These are phyloP conservation scores for Bombycilla garrulus DNA, from an alignment of 2,113 vertebrate genomes.

Conservation along the genomic window DNA sequence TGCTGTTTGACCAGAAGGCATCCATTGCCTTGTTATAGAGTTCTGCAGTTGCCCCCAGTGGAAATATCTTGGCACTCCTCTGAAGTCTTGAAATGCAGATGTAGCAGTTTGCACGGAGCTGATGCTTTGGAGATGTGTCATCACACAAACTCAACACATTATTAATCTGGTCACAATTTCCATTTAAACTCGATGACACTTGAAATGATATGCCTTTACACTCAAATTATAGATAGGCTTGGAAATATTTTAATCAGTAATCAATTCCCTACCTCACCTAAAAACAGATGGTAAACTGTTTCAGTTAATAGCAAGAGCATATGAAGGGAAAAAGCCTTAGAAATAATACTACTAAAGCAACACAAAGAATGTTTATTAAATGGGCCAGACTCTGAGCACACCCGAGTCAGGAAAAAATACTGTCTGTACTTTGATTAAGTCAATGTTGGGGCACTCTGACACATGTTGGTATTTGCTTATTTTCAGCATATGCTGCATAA, in stretches of 20 bases:
- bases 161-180: conserved; percentile 49
- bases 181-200: conserved; percentile 23
- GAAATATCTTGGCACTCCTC: conserved; percentile 14
- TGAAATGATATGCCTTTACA: not conserved
- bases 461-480: not conserved
- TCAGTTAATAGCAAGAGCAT: not conserved
- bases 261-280: conserved; percentile 49
- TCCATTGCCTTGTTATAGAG: not conserved
- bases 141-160: conserved; percentile 2
- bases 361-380: not conserved
- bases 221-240: conserved; percentile 30
- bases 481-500: not conserved
- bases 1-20: not conserved
- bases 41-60: not conserved
- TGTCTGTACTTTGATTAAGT: not conserved
- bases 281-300: conserved; percentile 45
- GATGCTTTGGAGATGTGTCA: conserved; percentile 52
- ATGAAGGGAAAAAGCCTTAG: not conserved
- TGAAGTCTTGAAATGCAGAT: conserved; percentile 41
- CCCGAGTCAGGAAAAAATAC: not conserved
- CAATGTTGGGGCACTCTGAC: not conserved
- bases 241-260: conserved; percentile 51
- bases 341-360: not conserved
- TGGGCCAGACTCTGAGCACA: not conserved
- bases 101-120: not conserved